Conservation (phyloP, 2,888 invertebrate genomes). For the Lycia hirtaria region DNA sequence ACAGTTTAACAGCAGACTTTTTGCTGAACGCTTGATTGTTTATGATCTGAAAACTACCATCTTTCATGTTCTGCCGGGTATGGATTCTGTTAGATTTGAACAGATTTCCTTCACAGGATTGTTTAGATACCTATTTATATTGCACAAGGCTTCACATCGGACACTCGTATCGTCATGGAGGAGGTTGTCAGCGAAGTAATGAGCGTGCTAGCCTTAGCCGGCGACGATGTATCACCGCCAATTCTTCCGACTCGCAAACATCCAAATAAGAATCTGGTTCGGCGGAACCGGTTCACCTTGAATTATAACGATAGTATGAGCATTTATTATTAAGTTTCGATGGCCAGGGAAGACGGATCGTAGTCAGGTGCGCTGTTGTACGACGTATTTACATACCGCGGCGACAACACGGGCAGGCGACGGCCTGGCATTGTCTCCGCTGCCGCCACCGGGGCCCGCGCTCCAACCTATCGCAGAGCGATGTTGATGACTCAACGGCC, state of each 20-base stretch:
- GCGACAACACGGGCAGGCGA: constrained; percentile 33
- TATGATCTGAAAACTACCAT: constrained; percentile 8
- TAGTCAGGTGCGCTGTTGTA: constrained; percentile 49
- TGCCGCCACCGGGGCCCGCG: constrained; percentile 42
- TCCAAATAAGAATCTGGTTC: constrained; percentile 46
- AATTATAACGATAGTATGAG: constrained; percentile 34
- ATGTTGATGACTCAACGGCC: constrained; percentile 80
- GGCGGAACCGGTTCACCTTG: constrained; percentile 46
- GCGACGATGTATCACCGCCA: constrained; percentile 40
- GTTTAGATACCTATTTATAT: constrained; percentile 9
- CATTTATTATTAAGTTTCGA: constrained; percentile 35
- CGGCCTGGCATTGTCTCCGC: constrained; percentile 45
- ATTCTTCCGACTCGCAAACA: constrained; percentile 46
- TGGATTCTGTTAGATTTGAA: constrained; percentile 16
- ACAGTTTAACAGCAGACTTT: neutral
- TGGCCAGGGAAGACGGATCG: constrained; percentile 42
- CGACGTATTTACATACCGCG: constrained; percentile 47
- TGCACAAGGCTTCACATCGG: constrained; percentile 9
- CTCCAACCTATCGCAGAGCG: constrained; percentile 60
- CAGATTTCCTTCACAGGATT: constrained; percentile 10
- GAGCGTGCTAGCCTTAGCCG: constrained; percentile 39
- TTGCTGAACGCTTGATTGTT: constrained; percentile 5
- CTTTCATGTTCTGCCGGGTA: constrained; percentile 7
- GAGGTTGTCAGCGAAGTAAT: constrained; percentile 31
- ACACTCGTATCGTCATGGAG: constrained; percentile 32